phyloP scores from a whole-genome alignment of 2,888 invertebrate species.

The Incurvaria masculella region DNA sequence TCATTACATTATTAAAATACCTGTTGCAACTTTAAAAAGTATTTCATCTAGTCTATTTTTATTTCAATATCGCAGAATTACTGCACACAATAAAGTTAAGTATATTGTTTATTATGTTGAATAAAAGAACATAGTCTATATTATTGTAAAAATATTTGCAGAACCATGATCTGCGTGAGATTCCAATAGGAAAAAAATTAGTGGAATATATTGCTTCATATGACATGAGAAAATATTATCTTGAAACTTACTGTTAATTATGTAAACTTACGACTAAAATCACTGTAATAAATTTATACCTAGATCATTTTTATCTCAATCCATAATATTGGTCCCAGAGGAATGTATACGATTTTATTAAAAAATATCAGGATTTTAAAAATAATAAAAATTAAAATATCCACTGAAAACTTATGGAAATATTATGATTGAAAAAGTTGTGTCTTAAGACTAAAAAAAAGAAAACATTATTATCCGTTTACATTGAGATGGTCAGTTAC shows the following conservation, averaged over 20 bases:
- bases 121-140: too few species aligned
- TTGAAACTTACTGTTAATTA: background rate
- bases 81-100: constrained; percentile 2
- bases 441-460: background rate
- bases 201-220: too few species aligned
- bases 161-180: background rate
- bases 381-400: background rate
- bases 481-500: background rate
- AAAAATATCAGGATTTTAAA: too few species aligned
- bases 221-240: too few species aligned
- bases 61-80: constrained; percentile 7
- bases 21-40: too few species aligned
- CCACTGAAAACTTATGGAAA: background rate
- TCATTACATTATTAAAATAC: too few species aligned
- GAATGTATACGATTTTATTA: background rate
- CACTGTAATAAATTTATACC: background rate
- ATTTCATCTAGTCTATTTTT: background rate
- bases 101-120: too few species aligned
- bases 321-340: background rate
- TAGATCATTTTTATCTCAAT: background rate
- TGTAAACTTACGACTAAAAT: background rate
- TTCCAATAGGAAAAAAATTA: background rate
- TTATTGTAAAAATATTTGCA: background rate
- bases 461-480: background rate
- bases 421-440: background rate